Evolutionary conservation across 1,140 invertebrate genomes (phyloP).

Genomic region (Cydia splendana): DNA sequence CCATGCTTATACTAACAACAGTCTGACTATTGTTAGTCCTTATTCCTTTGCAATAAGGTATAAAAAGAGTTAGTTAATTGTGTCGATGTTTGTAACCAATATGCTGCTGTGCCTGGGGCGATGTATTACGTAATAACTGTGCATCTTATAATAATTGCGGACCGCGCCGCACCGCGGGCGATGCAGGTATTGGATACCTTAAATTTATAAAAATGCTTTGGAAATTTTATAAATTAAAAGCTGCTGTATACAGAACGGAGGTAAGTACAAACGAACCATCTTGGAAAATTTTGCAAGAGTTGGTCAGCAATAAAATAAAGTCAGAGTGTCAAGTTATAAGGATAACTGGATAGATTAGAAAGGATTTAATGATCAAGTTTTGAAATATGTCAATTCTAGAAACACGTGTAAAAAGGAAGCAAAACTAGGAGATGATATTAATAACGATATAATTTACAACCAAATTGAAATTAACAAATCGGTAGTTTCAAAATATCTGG

Average conservation of each 20-base stretch:
- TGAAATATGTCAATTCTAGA: neutral
- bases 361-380: no score
- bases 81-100: neutral
- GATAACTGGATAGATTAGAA: neutral
- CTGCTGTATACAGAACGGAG: neutral
- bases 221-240: constrained; percentile 13
- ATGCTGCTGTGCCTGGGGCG: neutral
- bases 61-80: neutral
- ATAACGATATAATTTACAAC: no score
- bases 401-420: neutral
- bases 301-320: neutral
- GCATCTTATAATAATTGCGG: constrained; percentile 29
- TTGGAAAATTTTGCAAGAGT: neutral
- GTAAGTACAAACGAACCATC: neutral
- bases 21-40: neutral
- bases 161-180: constrained; percentile 8
- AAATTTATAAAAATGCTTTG: constrained; percentile 9
- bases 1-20: neutral
- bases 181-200: constrained; percentile 15
- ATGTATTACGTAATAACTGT: constrained; percentile 27
- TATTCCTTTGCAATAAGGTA: neutral
- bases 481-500: no score
- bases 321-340: neutral
- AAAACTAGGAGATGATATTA: neutral
- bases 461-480: no score